These are phyloP conservation scores for Serilophus lunatus DNA, from an alignment of 2,113 vertebrate genomes.

Conservation along the genomic window DNA sequence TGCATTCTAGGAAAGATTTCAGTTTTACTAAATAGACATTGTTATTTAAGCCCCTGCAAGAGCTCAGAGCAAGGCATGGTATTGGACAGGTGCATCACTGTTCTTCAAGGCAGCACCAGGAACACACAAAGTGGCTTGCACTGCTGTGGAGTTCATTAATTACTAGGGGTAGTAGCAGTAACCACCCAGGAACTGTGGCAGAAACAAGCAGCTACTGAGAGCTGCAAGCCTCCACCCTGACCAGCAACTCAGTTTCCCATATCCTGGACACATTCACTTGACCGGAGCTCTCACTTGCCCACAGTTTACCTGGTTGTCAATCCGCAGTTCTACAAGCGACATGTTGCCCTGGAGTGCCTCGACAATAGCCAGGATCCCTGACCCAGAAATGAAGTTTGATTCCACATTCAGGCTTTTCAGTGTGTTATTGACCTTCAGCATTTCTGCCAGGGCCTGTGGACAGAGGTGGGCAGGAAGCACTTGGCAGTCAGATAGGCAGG, in stretches of 20 bases:
- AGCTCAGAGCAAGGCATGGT: background rate
- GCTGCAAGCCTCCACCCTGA: background rate
- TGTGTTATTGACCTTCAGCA: slow-evolving; percentile 88
- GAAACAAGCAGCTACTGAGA: background rate
- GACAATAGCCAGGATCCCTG: slow-evolving; percentile 85
- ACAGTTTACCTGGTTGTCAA: slow-evolving; percentile 90
- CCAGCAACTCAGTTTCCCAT: fast-evolving
- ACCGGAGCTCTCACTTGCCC: fast-evolving
- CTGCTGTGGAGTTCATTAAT: background rate
- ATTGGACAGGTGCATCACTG: fast-evolving
- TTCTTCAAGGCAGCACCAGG: background rate
- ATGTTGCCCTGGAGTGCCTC: slow-evolving; percentile 87
- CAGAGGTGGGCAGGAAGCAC: background rate
- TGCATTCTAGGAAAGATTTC: background rate
- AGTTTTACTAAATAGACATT: background rate
- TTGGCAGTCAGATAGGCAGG: background rate
- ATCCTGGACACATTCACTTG: fast-evolving
- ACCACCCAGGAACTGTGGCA: background rate
- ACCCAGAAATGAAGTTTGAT: slow-evolving; percentile 97
- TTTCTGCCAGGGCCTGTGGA: slow-evolving; percentile 89
- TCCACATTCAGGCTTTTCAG: slow-evolving; percentile 93
- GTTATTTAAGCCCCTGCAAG: background rate
- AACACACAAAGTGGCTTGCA: background rate
- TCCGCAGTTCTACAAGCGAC: slow-evolving; percentile 90
- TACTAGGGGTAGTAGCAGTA: background rate